Conservation (phyloP, 2,888 invertebrate species). For the Tuta absoluta region DNA sequence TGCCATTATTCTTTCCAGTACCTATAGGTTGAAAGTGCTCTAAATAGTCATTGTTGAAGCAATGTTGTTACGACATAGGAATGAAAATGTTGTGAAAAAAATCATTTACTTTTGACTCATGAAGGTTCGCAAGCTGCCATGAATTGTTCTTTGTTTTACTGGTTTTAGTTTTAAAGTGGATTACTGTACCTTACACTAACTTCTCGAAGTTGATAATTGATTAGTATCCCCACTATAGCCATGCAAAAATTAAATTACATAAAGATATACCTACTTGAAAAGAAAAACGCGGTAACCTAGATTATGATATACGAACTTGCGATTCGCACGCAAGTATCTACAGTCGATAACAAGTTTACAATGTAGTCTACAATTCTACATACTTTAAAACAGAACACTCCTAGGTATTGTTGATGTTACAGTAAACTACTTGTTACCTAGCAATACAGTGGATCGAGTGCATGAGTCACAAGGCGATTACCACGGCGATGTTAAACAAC, state of each 20-base stretch:
- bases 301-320: not conserved
- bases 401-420: constrained; percentile 7
- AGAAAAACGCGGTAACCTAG: constrained; percentile 2
- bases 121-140: too few species aligned
- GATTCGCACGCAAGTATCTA: not conserved
- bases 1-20: not conserved
- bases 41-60: not conserved
- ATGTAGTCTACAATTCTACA: not conserved
- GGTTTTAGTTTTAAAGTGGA: too few species aligned
- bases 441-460: constrained; percentile 16
- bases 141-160: too few species aligned
- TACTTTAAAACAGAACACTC: not conserved
- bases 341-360: constrained; percentile 3
- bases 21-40: not conserved
- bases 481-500: constrained; percentile 29
- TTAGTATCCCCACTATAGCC: too few species aligned
- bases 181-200: too few species aligned
- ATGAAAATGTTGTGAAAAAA: not conserved
- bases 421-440: not conserved
- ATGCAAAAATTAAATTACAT: too few species aligned
- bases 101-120: too few species aligned
- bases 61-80: not conserved
- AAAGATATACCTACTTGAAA: not conserved
- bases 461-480: constrained; percentile 31
- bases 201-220: too few species aligned